Evolutionary conservation across 2,113 vertebrate species (phyloP).

Genomic region (Columbina picui): DNA sequence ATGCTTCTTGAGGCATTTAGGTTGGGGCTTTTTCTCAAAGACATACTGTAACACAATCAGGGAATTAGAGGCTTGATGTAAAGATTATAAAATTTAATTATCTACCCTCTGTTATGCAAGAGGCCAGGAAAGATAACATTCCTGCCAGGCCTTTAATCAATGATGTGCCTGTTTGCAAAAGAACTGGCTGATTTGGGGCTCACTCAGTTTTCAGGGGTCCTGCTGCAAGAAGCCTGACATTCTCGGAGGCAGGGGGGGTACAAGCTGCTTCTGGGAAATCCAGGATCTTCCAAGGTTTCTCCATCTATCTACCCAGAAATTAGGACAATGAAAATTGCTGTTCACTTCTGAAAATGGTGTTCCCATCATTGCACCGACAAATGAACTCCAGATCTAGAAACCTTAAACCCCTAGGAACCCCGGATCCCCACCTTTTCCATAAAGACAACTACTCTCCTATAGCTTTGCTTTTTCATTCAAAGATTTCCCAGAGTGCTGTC

Average conservation of each 20-base stretch:
- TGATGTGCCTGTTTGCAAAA: background rate
- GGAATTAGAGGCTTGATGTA: slow-evolving; percentile 38
- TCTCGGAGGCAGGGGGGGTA: background rate
- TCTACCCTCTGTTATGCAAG: slow-evolving; percentile 14
- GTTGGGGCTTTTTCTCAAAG: background rate
- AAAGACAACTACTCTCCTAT: background rate
- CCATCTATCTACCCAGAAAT: background rate
- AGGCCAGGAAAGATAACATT: slow-evolving; percentile 26
- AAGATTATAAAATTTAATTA: slow-evolving; percentile 47
- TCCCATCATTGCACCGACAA: background rate
- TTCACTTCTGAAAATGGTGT: background rate
- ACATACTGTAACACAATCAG: background rate
- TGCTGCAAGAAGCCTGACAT: background rate
- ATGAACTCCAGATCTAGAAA: background rate
- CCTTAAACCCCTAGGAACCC: background rate
- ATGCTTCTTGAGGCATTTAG: background rate
- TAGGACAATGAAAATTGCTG: background rate
- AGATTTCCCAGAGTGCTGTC: background rate
- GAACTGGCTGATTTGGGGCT: background rate
- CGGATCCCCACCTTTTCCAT: background rate
- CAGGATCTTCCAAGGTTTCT: background rate
- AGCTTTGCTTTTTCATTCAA: background rate
- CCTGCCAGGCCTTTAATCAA: slow-evolving; percentile 39
- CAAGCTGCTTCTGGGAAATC: background rate
- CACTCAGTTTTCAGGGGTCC: background rate